Percentiles rank a stretch among this genome's conserved stretches.
These are phyloP conservation scores for Amiota communis DNA, from an alignment of 2,888 invertebrate species.

Conservation along the genomic window DNA sequence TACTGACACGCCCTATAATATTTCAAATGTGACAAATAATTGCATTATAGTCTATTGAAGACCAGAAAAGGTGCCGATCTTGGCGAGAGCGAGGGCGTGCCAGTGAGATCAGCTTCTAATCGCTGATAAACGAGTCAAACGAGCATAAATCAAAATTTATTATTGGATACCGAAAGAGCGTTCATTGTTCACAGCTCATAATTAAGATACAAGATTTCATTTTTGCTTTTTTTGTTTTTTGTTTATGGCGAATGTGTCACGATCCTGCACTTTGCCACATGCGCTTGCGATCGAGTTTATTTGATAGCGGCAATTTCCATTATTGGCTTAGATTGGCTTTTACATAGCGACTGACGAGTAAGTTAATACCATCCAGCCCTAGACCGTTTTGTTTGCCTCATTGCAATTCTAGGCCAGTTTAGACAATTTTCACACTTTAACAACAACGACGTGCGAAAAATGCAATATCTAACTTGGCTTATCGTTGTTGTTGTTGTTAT, in stretches of 20 bases:
- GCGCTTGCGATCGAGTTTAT: constrained; percentile 24
- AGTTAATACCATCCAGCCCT: no score
- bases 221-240: neutral
- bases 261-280: constrained; percentile 48
- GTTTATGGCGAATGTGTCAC: constrained; percentile 35
- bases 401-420: constrained; percentile 40
- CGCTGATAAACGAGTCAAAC: constrained; percentile 5
- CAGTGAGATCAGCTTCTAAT: constrained; percentile 21
- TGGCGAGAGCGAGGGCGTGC: neutral
- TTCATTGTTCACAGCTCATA: constrained; percentile 20
- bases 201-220: constrained; percentile 44
- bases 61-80: no score
- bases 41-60: neutral
- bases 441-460: constrained; percentile 30
- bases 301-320: constrained; percentile 28
- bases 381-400: constrained; percentile 15
- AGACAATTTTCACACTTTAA: constrained; percentile 47
- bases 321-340: constrained; percentile 4
- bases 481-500: constrained; percentile 1
- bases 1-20: constrained; percentile 23
- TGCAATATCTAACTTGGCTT: constrained; percentile 18
- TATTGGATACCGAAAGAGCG: no score
- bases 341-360: no score
- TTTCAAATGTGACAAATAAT: constrained; percentile 31
- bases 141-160: constrained; percentile 10